Base-by-base conservation (phyloP, 2,888 invertebrate genomes). In the Sympetrum striolatum region DNA sequence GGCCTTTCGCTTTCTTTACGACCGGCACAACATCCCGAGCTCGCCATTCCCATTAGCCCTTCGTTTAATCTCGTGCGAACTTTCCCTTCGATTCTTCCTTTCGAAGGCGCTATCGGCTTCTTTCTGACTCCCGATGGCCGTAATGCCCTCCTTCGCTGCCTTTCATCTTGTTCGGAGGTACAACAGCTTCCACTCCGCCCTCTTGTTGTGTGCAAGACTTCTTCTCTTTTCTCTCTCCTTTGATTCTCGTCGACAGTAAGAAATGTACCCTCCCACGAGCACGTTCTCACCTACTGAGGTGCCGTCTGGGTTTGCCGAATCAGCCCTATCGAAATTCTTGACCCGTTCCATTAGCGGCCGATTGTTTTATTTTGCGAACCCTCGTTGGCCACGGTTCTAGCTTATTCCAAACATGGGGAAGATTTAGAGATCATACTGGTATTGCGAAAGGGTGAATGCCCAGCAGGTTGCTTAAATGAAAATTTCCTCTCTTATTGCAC, bases 1-100 rank as follows among this genome's bases (percentile, higher is more conserved):
- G 82, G 60, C 60, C 86, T 86, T 73, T 48, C 14, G 82, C 82
- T 82, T 82, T 35, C 37, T 86, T 86, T 86, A 86, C 60, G 86
- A 86, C 86, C 86, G 58, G 60, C 37, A 86, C 86, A 64, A 58
- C 37, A 60, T 86, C 35, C 60, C 60, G 64, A 64, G 39, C 86
- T 86, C 22, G 86, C 60, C 64, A 64, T 86, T 60, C 86, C 60
- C 86, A 86, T 86, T 86, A 86, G 60, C 86, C 60, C 37, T 37
- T n/a, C 86, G 64, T 86, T 86, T 86, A 60, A 86, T 86, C 86
- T 86, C 35, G 35, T 37, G 64, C 37, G 86, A 64, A 73, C 14
- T 14, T 73, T 73, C 25, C 86, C 86, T 39, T 86, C 53, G 25
- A 18, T 35, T 31, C 25, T 37, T n/a, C 37, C 10, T 39, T 53